Conservation (phyloP, 2,888 invertebrate species). For the Pollenia amentaria region DNA sequence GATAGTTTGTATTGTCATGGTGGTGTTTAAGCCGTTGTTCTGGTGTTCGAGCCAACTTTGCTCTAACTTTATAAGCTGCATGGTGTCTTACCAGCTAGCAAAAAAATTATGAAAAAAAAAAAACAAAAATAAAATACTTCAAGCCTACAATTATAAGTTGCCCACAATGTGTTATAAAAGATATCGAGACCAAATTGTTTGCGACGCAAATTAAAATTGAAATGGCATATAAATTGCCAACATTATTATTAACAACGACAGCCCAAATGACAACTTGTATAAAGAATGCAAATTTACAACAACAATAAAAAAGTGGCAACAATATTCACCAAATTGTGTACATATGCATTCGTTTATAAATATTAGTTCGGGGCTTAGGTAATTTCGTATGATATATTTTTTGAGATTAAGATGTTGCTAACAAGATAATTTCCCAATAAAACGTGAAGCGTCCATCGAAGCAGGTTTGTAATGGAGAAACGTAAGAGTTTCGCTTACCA, state of each 20-base stretch:
- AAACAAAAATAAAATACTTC: constrained; percentile 27
- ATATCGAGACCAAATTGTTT: constrained; percentile 71
- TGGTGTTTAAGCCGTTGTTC: constrained; percentile 48
- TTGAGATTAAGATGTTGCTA: too few species aligned
- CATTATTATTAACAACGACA: constrained; percentile 71
- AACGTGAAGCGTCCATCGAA: too few species aligned
- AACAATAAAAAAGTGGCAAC: constrained; percentile 14
- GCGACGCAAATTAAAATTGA: constrained; percentile 71
- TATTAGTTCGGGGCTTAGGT: constrained; percentile 24
- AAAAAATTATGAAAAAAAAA: background rate
- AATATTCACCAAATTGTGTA: constrained; percentile 44
- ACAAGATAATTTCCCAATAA: too few species aligned
- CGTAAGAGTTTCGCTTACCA: too few species aligned
- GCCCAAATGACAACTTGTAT: constrained; percentile 68
- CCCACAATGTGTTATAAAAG: constrained; percentile 71
- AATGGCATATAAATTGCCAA: constrained; percentile 73
- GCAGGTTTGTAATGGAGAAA: too few species aligned
- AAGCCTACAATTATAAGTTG: constrained; percentile 68
- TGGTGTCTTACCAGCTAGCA: constrained; percentile 32
- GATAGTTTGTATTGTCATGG: constrained; percentile 50
- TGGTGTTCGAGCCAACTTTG: constrained; percentile 38
- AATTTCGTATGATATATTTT: background rate
- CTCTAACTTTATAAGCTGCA: constrained; percentile 40
- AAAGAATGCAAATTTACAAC: constrained; percentile 63
- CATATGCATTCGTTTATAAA: constrained; percentile 56